These are phyloP conservation scores for Lucilia cuprina DNA, from an alignment of 1,140 invertebrate genomes.

Conservation along the genomic window DNA sequence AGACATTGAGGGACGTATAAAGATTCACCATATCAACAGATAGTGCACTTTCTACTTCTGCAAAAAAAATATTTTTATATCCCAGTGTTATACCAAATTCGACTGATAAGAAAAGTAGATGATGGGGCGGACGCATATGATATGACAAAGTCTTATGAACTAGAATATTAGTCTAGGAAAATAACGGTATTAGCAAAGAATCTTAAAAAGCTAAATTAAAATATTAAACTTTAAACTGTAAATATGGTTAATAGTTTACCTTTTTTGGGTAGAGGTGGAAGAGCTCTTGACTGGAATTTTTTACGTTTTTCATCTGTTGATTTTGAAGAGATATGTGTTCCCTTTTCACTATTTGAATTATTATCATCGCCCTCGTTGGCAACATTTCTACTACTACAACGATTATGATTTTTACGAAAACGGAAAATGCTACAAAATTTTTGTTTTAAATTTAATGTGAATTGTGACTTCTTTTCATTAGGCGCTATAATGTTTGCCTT, in stretches of 20 bases:
- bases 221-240: too few species aligned
- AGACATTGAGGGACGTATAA: too few species aligned
- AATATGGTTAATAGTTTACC: conserved; percentile 61
- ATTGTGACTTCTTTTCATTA: conserved; percentile 58
- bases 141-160: too few species aligned
- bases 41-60: too few species aligned
- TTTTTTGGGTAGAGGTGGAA: conserved; percentile 78
- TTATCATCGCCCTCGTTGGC: conserved; percentile 33
- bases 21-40: too few species aligned
- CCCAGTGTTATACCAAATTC: too few species aligned
- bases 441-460: conserved; percentile 76
- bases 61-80: too few species aligned
- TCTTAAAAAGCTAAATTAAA: too few species aligned
- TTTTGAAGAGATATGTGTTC: not conserved
- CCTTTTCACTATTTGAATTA: not conserved
- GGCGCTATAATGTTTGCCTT: conserved; percentile 62
- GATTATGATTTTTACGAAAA: conserved; percentile 67
- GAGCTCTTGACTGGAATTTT: conserved; percentile 70
- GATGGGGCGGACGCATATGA: too few species aligned
- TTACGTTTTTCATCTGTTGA: conserved; percentile 62
- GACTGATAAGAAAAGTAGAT: too few species aligned
- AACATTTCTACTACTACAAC: conserved; percentile 63
- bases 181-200: too few species aligned
- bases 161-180: too few species aligned
- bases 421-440: conserved; percentile 85